These are phyloP conservation scores for Centropristis striata DNA, from an alignment of 2,113 vertebrate species.

Conservation along the genomic window DNA sequence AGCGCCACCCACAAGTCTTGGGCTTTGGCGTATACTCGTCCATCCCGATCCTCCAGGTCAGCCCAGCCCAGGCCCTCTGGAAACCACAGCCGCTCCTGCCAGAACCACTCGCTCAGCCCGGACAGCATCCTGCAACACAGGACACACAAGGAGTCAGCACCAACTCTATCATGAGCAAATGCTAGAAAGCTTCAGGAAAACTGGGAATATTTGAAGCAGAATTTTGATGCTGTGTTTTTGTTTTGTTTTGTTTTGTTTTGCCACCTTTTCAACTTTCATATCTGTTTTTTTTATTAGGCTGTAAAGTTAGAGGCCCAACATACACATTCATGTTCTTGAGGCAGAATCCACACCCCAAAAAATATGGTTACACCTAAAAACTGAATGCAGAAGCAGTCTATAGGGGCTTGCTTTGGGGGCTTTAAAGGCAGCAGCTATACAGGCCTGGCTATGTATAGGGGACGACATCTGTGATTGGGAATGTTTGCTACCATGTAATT, in stretches of 20 bases:
- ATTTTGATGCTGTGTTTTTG: too few species aligned
- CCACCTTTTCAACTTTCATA: too few species aligned
- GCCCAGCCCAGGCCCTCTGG: conserved; percentile 94
- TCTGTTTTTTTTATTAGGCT: conserved; percentile 22
- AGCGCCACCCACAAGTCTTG: conserved; percentile 90
- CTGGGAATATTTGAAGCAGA: too few species aligned
- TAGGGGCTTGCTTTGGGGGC: background rate
- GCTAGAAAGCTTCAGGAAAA: too few species aligned
- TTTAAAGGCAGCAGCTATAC: background rate
- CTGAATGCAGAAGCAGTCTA: background rate
- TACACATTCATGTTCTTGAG: background rate
- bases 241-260: too few species aligned
- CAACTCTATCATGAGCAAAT: too few species aligned
- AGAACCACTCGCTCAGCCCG: conserved; percentile 91
- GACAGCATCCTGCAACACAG: conserved; percentile 89
- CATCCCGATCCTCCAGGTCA: conserved; percentile 92
- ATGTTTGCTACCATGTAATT: conserved; percentile 24
- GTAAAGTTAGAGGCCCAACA: background rate
- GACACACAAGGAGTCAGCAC: conserved; percentile 9
- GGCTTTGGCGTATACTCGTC: conserved; percentile 90
- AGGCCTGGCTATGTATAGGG: background rate
- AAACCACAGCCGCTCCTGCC: conserved; percentile 96
- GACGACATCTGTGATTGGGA: conserved; percentile 23
- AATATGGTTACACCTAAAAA: background rate
- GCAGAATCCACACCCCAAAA: conserved; percentile 1